Percentiles rank a stretch among this genome's conserved stretches.
Conservation (phyloP, 2,113 vertebrate genomes). For the Sardina pilchardus region DNA sequence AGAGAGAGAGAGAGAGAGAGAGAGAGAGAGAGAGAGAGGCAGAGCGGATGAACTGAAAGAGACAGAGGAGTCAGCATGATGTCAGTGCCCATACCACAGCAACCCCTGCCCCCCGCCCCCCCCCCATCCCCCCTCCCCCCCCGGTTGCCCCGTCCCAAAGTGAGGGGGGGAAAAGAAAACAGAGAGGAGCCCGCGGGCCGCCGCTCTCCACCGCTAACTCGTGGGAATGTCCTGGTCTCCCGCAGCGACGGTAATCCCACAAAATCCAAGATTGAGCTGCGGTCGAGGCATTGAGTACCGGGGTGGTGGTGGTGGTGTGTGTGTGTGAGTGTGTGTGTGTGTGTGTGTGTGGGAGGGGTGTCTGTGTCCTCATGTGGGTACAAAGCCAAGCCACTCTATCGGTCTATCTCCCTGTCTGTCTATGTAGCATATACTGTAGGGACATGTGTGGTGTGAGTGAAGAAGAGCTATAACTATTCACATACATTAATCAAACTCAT, state of each 20-base stretch:
- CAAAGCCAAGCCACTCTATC: background rate
- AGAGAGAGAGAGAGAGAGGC: background rate
- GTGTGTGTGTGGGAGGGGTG: slow-evolving; percentile 38
- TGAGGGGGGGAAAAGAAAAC: background rate
- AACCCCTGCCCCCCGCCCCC: background rate
- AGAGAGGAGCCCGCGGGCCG: background rate
- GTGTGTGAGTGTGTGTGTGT: background rate
- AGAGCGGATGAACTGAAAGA: slow-evolving; percentile 1
- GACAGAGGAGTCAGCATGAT: slow-evolving; percentile 39
- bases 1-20: slow-evolving; percentile 23
- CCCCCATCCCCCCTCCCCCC: background rate
- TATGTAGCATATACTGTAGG: background rate
- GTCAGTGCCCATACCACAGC: slow-evolving; percentile 40
- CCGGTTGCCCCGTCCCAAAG: slow-evolving; percentile 7
- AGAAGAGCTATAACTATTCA: too few species aligned
- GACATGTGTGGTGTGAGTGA: too few species aligned
- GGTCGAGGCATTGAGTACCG: slow-evolving; percentile 36
- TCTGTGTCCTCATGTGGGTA: background rate
- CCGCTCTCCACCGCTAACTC: background rate
- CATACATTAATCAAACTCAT: too few species aligned
- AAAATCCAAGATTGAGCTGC: slow-evolving; percentile 64
- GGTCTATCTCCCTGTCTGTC: background rate
- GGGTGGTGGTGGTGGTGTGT: background rate
- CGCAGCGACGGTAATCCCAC: slow-evolving; percentile 56
- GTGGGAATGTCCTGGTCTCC: slow-evolving; percentile 63